Evolutionary conservation across 2,888 invertebrate genomes (phyloP), one percentile per base, ranked within the genome.

Genomic region (Dascillus cervinus): DNA sequence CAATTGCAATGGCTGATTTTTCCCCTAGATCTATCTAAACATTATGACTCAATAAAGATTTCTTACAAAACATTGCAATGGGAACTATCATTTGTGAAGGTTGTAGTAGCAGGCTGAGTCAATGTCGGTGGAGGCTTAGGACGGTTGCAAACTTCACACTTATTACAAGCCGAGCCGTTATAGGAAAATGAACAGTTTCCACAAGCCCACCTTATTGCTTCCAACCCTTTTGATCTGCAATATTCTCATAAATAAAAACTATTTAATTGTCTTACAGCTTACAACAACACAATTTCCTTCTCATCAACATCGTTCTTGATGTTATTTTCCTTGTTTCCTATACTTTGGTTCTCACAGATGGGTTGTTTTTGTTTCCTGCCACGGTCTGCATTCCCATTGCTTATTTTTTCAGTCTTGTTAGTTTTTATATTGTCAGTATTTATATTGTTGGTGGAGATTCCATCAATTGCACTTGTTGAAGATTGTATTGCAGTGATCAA

Each of bases 131-230:
- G 74, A 36, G 72, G 73, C 37, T 75, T 67, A 32, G 71, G 67
- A 38, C 79, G 77, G 51, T 79, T 79, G 58, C 91, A 91, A 49
- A 86, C 85, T 65, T 86, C 86, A 63, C 91, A 91, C 47, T 73
- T 72, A 26, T 79, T 77, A 41, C 79, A 79, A 76, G 82, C 82
- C 56, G 84, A 73, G 42, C 82, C 82, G 66, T 90, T 86, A 64
- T 87, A 88, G 39, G 86, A 82, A 66, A 84, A 91, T 59, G 88
- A 87, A 65, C 91, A 92, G 62, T 84, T 82, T 36, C 75, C 72
- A 66, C 91, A 91, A 44, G 85, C 86, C 90, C 91, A 91, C 77
- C 85, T 82, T 47, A n/a, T n/a, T n/a, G n/a, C n/a, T n/a, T n/a
- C n/a, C n/a, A n/a, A n/a, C n/a, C n/a, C n/a, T n/a, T n/a, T n/a